phyloP scores from a whole-genome alignment of 2,113 vertebrate species.

The Mesembrinibis cayennensis region DNA sequence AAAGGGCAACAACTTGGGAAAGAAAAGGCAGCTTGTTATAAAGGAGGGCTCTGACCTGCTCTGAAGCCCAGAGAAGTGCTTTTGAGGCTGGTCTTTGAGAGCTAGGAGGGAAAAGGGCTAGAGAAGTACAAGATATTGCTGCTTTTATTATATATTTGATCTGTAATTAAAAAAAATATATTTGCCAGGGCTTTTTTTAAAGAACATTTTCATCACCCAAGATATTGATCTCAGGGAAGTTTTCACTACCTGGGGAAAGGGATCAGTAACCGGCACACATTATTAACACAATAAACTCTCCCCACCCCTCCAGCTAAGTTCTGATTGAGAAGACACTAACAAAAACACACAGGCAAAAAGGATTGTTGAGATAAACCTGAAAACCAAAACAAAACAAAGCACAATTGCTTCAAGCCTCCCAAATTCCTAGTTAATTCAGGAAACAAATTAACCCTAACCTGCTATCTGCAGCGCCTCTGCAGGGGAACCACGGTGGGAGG shows the following conservation, averaged over 20 bases:
- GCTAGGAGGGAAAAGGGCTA: neutral
- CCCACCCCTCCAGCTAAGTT: neutral
- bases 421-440: constrained; percentile 25
- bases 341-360: neutral
- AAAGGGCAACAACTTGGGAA: neutral
- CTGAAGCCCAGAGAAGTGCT: neutral
- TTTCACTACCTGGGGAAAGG: neutral
- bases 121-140: neutral
- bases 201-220: neutral
- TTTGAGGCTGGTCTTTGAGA: neutral
- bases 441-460: constrained; percentile 44
- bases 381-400: neutral
- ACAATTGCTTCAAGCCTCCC: neutral
- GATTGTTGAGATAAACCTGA: neutral
- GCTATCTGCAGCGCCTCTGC: neutral
- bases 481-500: neutral
- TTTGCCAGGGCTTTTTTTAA: neutral
- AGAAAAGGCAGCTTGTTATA: neutral
- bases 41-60: neutral
- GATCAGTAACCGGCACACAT: neutral
- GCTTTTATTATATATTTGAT: neutral
- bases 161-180: neutral
- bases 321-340: neutral
- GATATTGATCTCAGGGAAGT: neutral
- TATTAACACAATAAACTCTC: neutral